Conservation (phyloP, 2,113 vertebrate genomes). For the Etheostoma cragini region DNA sequence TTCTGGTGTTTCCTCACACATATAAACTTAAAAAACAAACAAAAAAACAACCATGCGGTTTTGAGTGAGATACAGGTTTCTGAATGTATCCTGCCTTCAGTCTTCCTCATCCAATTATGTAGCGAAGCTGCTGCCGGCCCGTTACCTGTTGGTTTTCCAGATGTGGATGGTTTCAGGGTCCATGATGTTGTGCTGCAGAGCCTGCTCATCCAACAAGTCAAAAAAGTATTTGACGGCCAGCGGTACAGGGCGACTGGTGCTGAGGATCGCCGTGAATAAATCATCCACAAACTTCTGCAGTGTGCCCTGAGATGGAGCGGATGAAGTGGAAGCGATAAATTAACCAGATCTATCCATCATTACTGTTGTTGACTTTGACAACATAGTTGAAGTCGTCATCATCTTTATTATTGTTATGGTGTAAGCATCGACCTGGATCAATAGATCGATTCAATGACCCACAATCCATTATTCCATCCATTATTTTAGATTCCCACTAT, state of each 20-base stretch:
- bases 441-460: no score
- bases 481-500: no score
- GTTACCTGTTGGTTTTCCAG: constrained; percentile 98
- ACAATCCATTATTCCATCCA: no score
- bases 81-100: no score
- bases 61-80: no score
- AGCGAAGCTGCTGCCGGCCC: background rate
- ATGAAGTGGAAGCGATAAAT: background rate
- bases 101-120: background rate
- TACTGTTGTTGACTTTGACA: no score
- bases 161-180: constrained; percentile 97
- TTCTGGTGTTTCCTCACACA: no score
- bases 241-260: constrained; percentile 92
- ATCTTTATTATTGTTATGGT: no score
- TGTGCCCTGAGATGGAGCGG: constrained; percentile 86
- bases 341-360: background rate
- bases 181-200: constrained; percentile 88
- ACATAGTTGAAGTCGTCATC: no score
- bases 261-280: constrained; percentile 95
- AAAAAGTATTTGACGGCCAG: constrained; percentile 98
- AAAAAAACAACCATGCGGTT: no score
- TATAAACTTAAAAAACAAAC: no score
- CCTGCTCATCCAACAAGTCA: constrained; percentile 96
- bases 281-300: constrained; percentile 98
- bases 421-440: no score